Base-by-base conservation (phyloP, 2,113 vertebrate genomes). In the Polypterus senegalus region DNA sequence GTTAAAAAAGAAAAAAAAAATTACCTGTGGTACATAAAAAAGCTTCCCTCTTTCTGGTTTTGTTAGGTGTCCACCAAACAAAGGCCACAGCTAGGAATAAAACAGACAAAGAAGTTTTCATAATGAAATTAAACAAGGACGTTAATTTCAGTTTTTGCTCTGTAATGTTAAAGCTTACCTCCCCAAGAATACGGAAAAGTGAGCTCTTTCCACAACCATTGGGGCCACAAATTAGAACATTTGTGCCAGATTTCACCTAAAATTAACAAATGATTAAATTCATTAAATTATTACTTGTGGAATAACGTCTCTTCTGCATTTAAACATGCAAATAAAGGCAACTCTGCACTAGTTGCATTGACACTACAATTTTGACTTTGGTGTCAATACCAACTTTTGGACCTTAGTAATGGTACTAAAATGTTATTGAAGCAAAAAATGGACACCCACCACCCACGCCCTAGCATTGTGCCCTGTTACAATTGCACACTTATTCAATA, bases 131-230 rank as follows among this genome's bases (percentile, higher is more conserved):
- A 27, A 27, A 52, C 10, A 43, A 65, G 9, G 61, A 0, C 46
- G 3, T 27, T 44, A 62, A 3, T 2, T 2, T 9, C 7, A 49
- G 54, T 57, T 51, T 27, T 47, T 52, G 11, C 51, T 57, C 9
- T 47, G 7, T n/a, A 61, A 43, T 70, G 43, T 46, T 7, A 11
- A 47, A 9, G n/a, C 79, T 83, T 69, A 98, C 96, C 85, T 95
- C 95, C 76, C 96, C 95, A 55, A 99, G 89, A 53, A 93, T 91
- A 79, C 94, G 84, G 68, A 99, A 99, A 51, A 99, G 86, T 3
- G 95, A 98, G 72, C 96, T 98, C 76, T 98, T 99, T 60, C 96
- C 96, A 82, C 96, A 99, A 3, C 96, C 95, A 46, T 99, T 99
- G 63, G 96, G 96, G 62, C 96, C 95, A 84, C 95, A 99, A n/a